phyloP scores from a whole-genome alignment of 2,113 vertebrate genomes.

The Percopsis transmontana region DNA sequence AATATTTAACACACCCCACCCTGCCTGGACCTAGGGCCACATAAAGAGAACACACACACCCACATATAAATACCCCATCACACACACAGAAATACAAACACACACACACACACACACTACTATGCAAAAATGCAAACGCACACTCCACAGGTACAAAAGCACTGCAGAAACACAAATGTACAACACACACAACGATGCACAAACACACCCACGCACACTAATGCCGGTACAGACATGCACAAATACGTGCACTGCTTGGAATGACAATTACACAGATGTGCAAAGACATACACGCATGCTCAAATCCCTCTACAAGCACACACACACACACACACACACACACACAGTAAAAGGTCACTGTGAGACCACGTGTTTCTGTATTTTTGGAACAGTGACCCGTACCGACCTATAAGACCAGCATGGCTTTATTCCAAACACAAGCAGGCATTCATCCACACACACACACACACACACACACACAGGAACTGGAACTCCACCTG shows the following conservation, averaged over 20 bases:
- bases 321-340: background rate
- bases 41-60: conserved; percentile 26
- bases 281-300: background rate
- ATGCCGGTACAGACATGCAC: no score
- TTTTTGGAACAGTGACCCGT: background rate
- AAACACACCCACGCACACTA: no score
- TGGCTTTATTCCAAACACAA: no score
- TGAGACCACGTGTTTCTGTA: background rate
- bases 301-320: background rate
- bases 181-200: no score
- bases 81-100: background rate
- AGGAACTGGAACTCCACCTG: no score
- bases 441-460: no score
- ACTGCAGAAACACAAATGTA: no score
- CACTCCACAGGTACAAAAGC: no score
- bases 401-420: background rate
- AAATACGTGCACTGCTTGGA: no score
- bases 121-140: conserved; percentile 14
- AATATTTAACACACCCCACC: conserved; percentile 60
- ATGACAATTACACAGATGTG: no score
- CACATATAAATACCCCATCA: background rate
- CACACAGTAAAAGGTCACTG: no score
- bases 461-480: no score
- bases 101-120: background rate
- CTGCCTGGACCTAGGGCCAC: conserved; percentile 28